Percentiles rank a stretch among this genome's conserved stretches.
Conservation (phyloP, 2,888 invertebrate species). For the Drosophila suboccidentalis region DNA sequence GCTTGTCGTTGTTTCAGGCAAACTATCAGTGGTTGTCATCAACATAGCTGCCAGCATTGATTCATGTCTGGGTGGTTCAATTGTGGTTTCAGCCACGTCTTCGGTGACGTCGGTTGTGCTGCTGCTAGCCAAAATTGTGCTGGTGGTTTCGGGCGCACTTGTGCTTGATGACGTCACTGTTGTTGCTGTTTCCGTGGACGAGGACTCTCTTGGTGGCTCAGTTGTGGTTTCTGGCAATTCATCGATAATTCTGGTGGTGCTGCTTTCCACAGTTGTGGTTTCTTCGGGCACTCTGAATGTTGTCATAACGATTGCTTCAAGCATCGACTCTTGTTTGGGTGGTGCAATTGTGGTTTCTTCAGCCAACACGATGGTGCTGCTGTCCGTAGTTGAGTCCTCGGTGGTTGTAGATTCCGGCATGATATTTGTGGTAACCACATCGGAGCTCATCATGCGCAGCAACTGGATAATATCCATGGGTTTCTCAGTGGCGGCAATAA, state of each 20-base stretch:
- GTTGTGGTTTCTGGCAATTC: conserved; percentile 7
- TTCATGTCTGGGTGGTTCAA: conserved; percentile 16
- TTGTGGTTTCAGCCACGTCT: conserved; percentile 11
- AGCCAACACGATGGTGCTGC: conserved; percentile 9
- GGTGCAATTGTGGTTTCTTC: conserved; percentile 17
- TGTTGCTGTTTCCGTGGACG: neutral
- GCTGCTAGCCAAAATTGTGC: conserved; percentile 1
- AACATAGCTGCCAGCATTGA: neutral
- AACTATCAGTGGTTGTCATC: neutral
- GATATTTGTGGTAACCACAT: conserved; percentile 6
- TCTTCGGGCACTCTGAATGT: conserved; percentile 2
- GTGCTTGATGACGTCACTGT: neutral
- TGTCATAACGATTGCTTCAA: conserved; percentile 7
- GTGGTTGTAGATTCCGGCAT: neutral
- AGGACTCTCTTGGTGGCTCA: neutral
- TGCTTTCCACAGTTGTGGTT: conserved; percentile 5
- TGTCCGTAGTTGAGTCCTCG: neutral
- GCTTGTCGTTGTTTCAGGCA: neutral
- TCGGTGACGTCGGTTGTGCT: neutral
- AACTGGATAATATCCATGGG: conserved; percentile 12
- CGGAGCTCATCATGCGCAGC: conserved; percentile 15
- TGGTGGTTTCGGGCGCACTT: neutral
- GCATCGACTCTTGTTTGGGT: neutral
- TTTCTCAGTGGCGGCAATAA: neutral
- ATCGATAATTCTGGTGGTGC: neutral